phyloP scores from a whole-genome alignment of 2,113 vertebrate genomes.

The Scomber scombrus region DNA sequence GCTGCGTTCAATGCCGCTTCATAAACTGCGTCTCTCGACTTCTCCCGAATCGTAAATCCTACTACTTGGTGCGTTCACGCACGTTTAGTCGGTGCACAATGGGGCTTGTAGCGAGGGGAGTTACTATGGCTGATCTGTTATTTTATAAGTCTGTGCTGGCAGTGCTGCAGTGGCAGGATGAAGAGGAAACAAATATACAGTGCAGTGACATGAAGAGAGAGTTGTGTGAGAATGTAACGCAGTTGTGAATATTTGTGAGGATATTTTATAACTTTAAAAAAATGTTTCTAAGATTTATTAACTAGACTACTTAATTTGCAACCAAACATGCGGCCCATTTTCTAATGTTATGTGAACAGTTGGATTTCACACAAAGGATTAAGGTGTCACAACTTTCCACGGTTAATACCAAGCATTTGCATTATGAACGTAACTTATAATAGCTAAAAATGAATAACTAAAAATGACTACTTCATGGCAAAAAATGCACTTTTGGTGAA shows the following conservation, averaged over 20 bases:
- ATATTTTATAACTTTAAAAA: neutral
- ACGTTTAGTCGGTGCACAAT: constrained; percentile 22
- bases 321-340: too few relatives aligned
- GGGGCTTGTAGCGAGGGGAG: neutral
- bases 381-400: too few relatives aligned
- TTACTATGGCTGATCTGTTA: constrained; percentile 6
- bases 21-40: constrained; percentile 52
- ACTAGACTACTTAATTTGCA: too few relatives aligned
- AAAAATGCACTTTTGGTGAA: too few relatives aligned
- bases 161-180: neutral
- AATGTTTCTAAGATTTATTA: too few relatives aligned
- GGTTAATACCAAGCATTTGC: too few relatives aligned
- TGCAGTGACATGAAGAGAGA: neutral
- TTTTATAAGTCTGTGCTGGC: constrained; percentile 37
- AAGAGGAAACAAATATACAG: neutral
- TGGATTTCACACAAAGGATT: too few relatives aligned
- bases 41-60: constrained; percentile 24
- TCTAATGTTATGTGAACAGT: too few relatives aligned
- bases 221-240: neutral
- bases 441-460: too few relatives aligned
- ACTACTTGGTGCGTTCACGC: constrained; percentile 57
- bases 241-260: neutral
- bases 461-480: too few relatives aligned
- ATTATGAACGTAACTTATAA: too few relatives aligned
- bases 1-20: constrained; percentile 74